Percentiles rank a stretch among this genome's conserved stretches.
These are phyloP conservation scores for Rhabdornis inornatus DNA, from an alignment of 2,113 vertebrate genomes.

Conservation along the genomic window DNA sequence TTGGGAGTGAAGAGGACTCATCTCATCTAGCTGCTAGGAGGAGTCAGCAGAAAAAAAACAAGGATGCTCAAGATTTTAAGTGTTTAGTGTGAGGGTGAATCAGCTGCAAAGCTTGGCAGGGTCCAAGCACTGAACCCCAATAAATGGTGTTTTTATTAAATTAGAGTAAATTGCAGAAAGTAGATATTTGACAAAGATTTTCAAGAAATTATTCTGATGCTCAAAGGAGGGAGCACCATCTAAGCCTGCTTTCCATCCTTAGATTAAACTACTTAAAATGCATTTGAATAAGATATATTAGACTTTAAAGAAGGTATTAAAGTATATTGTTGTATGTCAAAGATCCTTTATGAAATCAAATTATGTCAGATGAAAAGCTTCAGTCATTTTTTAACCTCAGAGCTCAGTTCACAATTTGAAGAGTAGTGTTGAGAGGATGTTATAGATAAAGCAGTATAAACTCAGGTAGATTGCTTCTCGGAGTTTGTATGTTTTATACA, in stretches of 20 bases:
- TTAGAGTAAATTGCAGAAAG: neutral
- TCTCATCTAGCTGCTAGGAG: neutral
- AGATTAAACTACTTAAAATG: neutral
- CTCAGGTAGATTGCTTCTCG: neutral
- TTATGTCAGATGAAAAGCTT: neutral
- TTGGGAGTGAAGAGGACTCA: neutral
- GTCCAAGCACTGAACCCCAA: neutral
- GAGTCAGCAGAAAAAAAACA: neutral
- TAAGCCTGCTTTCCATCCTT: neutral
- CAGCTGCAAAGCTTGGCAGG: neutral
- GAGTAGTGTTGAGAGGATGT: neutral
- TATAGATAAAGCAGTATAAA: neutral
- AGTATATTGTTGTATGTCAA: neutral
- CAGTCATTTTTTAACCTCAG: neutral
- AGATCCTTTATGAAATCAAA: neutral
- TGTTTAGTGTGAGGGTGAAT: neutral
- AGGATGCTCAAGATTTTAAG: neutral
- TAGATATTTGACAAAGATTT: neutral
- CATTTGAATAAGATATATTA: neutral
- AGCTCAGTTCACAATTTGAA: neutral
- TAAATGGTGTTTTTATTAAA: neutral
- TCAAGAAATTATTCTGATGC: neutral
- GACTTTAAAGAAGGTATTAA: neutral
- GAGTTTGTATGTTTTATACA: neutral
- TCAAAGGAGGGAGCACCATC: neutral